Conservation (phyloP, 2,797 vertebrate species). For the Prionace glauca region DNA sequence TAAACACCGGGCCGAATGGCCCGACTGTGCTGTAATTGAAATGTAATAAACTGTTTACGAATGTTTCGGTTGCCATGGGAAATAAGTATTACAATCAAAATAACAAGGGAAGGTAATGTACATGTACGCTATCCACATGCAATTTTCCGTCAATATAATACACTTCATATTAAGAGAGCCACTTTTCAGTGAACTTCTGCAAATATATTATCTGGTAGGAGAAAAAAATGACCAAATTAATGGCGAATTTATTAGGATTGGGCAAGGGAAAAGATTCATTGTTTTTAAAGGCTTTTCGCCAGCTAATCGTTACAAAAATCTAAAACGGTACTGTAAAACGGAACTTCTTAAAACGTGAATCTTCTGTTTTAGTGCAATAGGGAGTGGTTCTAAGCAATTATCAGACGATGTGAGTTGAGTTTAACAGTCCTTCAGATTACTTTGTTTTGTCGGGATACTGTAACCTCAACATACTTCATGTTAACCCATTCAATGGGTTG, state of each 20-base stretch:
- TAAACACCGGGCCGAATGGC: background rate
- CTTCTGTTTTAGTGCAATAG: background rate
- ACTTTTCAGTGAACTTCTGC: background rate
- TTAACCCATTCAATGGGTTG: background rate
- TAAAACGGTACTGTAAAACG: background rate
- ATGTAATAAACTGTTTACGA: background rate
- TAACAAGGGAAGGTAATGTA: background rate
- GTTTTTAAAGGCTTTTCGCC: background rate
- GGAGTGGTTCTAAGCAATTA: background rate
- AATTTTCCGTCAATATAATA: background rate
- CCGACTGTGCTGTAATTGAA: background rate
- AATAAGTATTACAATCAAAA: background rate
- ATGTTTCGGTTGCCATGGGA: background rate
- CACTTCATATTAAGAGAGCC: background rate
- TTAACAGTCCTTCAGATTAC: background rate
- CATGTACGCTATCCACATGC: background rate
- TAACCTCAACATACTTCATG: background rate
- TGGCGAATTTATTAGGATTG: background rate
- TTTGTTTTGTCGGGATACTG: background rate
- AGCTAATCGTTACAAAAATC: background rate
- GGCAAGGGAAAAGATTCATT: background rate
- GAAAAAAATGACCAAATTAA: background rate
- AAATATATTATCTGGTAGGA: background rate
- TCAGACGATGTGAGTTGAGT: background rate
- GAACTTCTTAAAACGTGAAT: background rate